Evolutionary conservation across 2,888 invertebrate species (phyloP), one percentile per base, ranked within the genome.

Genomic region (Aleiodes testaceus): DNA sequence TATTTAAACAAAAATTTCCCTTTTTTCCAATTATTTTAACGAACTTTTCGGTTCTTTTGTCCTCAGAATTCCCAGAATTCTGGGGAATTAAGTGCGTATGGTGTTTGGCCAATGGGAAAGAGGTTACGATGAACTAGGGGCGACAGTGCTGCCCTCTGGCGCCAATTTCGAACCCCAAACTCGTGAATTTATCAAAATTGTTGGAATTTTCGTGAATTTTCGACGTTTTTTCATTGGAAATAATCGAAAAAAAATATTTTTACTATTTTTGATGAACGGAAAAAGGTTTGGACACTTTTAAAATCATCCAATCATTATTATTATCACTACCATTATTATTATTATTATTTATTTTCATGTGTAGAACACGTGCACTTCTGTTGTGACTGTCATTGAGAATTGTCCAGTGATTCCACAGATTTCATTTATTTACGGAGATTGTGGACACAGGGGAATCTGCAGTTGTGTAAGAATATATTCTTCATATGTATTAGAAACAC

Each of bases 91-190:
- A 53, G 20, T 59, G 18, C 55, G 16, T 14, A 9, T 6, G 16
- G 7, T 14, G n/a, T 55, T 36, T 55, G 6, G 36, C 36, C 6
- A 14, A 36, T 36, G 55, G 16, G 36, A 42, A 59, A 59, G 30
- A 50, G 55, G 55, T 67, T 67, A 67, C 55, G 45, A 63, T 30
- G 26, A 14, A n/a, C 64, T n/a, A 44, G 14, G 55, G n/a, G 44
- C 66, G 66, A 66, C 11, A n/a, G 53, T 1, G 12, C 45, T 55
- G 67, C 55, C 67, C 55, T 12, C 67, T 67, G 59, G 18, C 47
- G 67, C 47, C 47, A 55, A 67, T 44, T 55, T 45, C 47, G n/a
- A n/a, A n/a, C n/a, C 45, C 20, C 30, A 59, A 36, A 7, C 9
- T 36, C 9, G 7, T 26, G 11, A 36, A 36, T 36, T 36, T 11